phyloP scores from a whole-genome alignment of 2,888 invertebrate species.

The Hirudinaria manillensis region DNA sequence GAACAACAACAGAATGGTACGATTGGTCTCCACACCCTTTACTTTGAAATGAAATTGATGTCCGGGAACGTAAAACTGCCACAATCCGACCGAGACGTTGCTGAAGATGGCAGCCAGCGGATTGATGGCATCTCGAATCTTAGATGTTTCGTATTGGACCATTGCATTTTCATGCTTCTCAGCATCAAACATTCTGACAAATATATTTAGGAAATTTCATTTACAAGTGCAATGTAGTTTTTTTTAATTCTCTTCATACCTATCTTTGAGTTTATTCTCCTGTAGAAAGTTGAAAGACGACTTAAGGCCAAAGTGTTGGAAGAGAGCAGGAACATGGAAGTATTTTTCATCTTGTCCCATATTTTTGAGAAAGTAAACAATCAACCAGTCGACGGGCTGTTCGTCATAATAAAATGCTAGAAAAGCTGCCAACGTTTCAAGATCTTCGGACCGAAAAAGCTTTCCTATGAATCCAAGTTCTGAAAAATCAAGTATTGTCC shows the following conservation, averaged over 20 bases:
- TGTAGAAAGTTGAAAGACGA: slow-evolving; percentile 50
- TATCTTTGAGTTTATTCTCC: slow-evolving; percentile 49
- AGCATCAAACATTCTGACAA: too few relatives aligned
- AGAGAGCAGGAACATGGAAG: slow-evolving; percentile 40
- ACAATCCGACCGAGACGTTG: slow-evolving; percentile 42
- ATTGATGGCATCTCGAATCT: slow-evolving; percentile 43
- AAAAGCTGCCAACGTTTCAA: slow-evolving; percentile 39
- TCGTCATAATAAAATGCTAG: slow-evolving; percentile 40
- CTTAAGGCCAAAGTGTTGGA: slow-evolving; percentile 44
- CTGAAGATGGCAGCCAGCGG: slow-evolving; percentile 51
- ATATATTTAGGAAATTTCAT: too few relatives aligned
- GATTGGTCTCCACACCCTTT: slow-evolving; percentile 29
- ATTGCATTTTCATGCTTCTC: too few relatives aligned
- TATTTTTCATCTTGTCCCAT: slow-evolving; percentile 36
- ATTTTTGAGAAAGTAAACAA: slow-evolving; percentile 36
- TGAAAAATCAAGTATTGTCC: slow-evolving; percentile 50
- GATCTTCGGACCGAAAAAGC: slow-evolving; percentile 45
- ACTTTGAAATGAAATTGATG: slow-evolving; percentile 8
- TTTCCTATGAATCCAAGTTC: slow-evolving; percentile 51
- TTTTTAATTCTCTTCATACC: slow-evolving; percentile 28
- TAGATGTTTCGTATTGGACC: too few relatives aligned
- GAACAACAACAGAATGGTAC: slow-evolving; percentile 34
- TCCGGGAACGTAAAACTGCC: slow-evolving; percentile 4
- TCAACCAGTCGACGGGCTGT: slow-evolving; percentile 41
- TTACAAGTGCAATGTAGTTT: background rate